Conservation (phyloP, 1,140 invertebrate genomes). For the Tetramorium parvispinum region DNA sequence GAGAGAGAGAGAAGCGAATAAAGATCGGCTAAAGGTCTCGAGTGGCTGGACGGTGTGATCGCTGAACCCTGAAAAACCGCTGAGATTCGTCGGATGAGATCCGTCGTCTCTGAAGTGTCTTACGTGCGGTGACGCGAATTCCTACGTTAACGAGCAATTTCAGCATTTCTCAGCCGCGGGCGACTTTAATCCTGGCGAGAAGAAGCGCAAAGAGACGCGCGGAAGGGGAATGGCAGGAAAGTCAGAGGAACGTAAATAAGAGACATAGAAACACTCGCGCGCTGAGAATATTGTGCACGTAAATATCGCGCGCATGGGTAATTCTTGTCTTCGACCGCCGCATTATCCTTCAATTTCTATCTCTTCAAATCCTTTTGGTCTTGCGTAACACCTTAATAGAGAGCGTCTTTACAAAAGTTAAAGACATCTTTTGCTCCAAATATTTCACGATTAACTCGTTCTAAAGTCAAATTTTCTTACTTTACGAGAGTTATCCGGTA, state of each 20-base stretch:
- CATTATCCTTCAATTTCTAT: background rate
- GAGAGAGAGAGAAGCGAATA: background rate
- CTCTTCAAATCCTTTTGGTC: background rate
- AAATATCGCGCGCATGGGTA: constrained; percentile 24
- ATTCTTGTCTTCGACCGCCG: constrained; percentile 1
- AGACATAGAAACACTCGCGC: background rate
- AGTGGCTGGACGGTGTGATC: constrained; percentile 34
- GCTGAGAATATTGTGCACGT: constrained; percentile 7
- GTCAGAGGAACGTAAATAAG: constrained; percentile 64
- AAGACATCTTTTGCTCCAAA: background rate
- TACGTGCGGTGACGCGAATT: constrained; percentile 57
- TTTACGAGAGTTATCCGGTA: background rate
- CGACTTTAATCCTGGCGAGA: constrained; percentile 63
- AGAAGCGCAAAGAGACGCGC: background rate
- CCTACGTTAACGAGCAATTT: constrained; percentile 71
- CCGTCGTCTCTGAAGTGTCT: constrained; percentile 33
- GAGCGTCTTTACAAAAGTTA: background rate
- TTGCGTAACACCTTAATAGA: background rate
- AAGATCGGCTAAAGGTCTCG: constrained; percentile 30
- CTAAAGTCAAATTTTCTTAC: background rate
- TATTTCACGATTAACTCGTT: constrained; percentile 16
- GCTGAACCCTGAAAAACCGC: constrained; percentile 46
- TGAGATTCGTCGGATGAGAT: constrained; percentile 11
- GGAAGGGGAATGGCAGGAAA: background rate
- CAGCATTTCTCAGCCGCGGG: background rate